A percentile compares a stretch with the other conserved stretches of the same genome.
Evolutionary conservation across 1,140 invertebrate genomes (phyloP).

Genomic region (Sinella curviseta): DNA sequence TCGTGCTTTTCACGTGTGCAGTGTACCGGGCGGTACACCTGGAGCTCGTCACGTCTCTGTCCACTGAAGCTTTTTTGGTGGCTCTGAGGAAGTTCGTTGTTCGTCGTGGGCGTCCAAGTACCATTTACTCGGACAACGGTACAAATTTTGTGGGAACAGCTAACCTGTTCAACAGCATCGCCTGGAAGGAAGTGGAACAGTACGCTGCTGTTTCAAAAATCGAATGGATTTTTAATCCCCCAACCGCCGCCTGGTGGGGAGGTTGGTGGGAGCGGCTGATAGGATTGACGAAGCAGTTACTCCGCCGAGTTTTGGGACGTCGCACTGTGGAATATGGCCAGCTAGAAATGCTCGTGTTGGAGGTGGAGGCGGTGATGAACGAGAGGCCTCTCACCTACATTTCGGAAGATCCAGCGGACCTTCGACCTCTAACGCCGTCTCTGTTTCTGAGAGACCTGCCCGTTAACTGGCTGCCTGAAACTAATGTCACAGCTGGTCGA

Average conservation of each 20-base stretch:
- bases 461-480: not conserved
- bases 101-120: not conserved
- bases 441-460: not conserved
- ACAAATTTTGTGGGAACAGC: not conserved
- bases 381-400: conserved; percentile 10
- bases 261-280: conserved; percentile 53
- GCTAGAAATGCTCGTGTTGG: not conserved
- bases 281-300: conserved; percentile 51
- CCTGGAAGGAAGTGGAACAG: not conserved
- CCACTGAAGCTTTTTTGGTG: not conserved
- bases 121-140: not conserved
- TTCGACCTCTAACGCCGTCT: not conserved
- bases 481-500: not conserved
- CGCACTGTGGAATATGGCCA: not conserved
- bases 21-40: conserved; percentile 56
- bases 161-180: not conserved
- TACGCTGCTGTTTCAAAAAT: not conserved
- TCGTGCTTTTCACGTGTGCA: conserved; percentile 54
- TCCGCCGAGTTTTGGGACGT: conserved; percentile 22
- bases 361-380: conserved; percentile 5
- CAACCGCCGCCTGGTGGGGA: conserved; percentile 55
- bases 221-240: conserved; percentile 51
- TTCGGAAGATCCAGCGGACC: not conserved
- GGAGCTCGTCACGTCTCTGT: not conserved
- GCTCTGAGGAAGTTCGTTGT: not conserved